These are phyloP conservation scores for Cyphomyrus discorhynchus DNA, from an alignment of 2,113 vertebrate genomes.

Conservation along the genomic window DNA sequence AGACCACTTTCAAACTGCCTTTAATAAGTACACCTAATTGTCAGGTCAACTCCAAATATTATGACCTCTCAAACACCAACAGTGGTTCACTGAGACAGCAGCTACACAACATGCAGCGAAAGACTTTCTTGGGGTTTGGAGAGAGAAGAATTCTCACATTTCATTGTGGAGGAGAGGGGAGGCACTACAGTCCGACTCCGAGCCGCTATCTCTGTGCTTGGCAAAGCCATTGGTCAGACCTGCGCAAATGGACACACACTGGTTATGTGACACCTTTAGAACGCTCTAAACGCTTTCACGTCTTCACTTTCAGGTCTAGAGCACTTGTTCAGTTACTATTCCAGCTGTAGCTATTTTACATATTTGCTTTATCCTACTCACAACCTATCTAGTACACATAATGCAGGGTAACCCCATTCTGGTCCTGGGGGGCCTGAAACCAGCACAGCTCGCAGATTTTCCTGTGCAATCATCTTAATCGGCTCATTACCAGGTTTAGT, in stretches of 20 bases:
- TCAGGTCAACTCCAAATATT: not conserved
- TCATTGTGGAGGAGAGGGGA: slow-evolving; percentile 68
- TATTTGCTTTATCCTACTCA: not conserved
- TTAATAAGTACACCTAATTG: not conserved
- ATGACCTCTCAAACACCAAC: not conserved
- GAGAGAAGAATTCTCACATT: slow-evolving; percentile 59
- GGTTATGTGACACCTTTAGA: not conserved
- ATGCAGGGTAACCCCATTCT: not conserved
- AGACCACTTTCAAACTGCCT: not conserved
- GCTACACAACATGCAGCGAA: not conserved
- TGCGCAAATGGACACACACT: slow-evolving; percentile 49
- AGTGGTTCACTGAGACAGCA: not conserved
- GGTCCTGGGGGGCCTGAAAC: not conserved
- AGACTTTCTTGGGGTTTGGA: not conserved
- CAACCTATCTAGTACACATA: not conserved
- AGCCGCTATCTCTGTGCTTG: slow-evolving; percentile 67
- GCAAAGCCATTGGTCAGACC: slow-evolving; percentile 81
- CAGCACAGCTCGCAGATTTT: not conserved
- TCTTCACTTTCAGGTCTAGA: not conserved
- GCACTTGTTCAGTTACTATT: not conserved
- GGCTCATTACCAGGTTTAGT: not conserved
- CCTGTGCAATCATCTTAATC: not conserved
- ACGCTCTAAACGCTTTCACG: not conserved
- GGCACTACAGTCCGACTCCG: slow-evolving; percentile 72
- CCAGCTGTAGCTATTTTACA: not conserved